Evolutionary conservation across 2,113 vertebrate species (phyloP), one percentile per base, ranked within the genome.

Genomic region (Phalacrocorax pelagicus): DNA sequence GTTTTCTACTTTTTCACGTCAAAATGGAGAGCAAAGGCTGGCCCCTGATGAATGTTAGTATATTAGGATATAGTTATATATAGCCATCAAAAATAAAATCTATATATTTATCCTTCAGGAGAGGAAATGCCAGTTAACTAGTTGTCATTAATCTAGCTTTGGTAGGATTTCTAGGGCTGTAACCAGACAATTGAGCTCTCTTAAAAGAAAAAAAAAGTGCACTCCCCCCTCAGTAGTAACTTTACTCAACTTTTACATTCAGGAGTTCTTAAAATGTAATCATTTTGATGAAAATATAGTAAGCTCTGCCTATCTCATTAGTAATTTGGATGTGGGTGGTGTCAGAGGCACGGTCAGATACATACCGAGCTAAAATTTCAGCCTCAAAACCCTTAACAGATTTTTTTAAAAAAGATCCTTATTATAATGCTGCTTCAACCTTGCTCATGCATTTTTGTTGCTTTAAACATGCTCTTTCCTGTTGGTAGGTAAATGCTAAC

Each of bases 11-110:
- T 99, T 99, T 98, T 98, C 98, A 98, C 42, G 99, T 99, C 99
- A 99, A 99, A 99, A 99, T 99, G 98, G 99, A 99, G 99, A 99
- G 98, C 98, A 98, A 99, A 99, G 98, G 98, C 99, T 99, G 99
- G 98, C 98, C 97, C 98, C 98, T 98, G 98, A 98, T 98, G 98
- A 97, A 98, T 97, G 98, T 98, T 98, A 98, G 98, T 97, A 97
- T 96, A 98, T 98, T 97, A 98, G 97, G 98, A 97, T 97, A 98
- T 96, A 97, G 95, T 98, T 98, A 96, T 98, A 98, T 97, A 98
- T 97, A 98, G 97, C 97, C 97, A 98, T 98, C 98, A 98, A 98
- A 98, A 98, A 98, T 98, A 98, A 98, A 98, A 98, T 98, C 94
- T 98, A 97, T 98, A 97, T 93, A 98, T 98, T 98, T 98, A 97